These are phyloP conservation scores for Xestobium rufovillosum DNA, from an alignment of 2,888 invertebrate species.

Conservation along the genomic window DNA sequence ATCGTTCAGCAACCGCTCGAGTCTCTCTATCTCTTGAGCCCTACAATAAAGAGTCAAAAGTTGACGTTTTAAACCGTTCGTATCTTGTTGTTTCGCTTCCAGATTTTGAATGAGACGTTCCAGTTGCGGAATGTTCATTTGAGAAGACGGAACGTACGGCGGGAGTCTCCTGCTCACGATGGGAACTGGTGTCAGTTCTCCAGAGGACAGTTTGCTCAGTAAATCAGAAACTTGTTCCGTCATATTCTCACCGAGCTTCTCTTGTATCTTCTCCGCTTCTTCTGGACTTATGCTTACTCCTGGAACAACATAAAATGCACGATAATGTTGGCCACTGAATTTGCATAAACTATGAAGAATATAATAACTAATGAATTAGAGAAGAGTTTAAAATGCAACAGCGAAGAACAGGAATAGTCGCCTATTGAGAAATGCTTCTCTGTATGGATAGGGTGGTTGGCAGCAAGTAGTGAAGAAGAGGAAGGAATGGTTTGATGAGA, in stretches of 20 bases:
- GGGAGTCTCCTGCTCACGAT: slow-evolving; percentile 37
- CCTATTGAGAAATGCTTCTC: too few relatives aligned
- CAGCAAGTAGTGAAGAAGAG: too few relatives aligned
- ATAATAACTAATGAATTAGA: too few relatives aligned
- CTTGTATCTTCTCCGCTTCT: slow-evolving; percentile 56
- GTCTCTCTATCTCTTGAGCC: slow-evolving; percentile 55
- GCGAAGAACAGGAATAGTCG: too few relatives aligned
- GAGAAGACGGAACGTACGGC: slow-evolving; percentile 38
- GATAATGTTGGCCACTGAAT: too few relatives aligned
- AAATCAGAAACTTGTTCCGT: slow-evolving; percentile 56
- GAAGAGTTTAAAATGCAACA: too few relatives aligned
- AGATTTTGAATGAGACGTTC: slow-evolving; percentile 51
- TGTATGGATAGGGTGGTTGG: too few relatives aligned
- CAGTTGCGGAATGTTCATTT: slow-evolving; percentile 48
- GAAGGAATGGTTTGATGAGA: too few relatives aligned
- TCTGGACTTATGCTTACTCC: slow-evolving; percentile 49
- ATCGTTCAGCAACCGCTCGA: slow-evolving; percentile 49
- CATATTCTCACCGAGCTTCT: slow-evolving; percentile 57
- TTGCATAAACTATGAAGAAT: too few relatives aligned
- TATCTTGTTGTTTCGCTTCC: slow-evolving; percentile 51
- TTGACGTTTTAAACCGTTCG: slow-evolving; percentile 54
- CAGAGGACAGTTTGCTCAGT: slow-evolving; percentile 56
- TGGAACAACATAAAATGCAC: too few relatives aligned
- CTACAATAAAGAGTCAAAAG: slow-evolving; percentile 55
- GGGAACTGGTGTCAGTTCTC: slow-evolving; percentile 50